phyloP scores from a whole-genome alignment of 2,797 vertebrate species.

The Myoxocephalus aenaeus region DNA sequence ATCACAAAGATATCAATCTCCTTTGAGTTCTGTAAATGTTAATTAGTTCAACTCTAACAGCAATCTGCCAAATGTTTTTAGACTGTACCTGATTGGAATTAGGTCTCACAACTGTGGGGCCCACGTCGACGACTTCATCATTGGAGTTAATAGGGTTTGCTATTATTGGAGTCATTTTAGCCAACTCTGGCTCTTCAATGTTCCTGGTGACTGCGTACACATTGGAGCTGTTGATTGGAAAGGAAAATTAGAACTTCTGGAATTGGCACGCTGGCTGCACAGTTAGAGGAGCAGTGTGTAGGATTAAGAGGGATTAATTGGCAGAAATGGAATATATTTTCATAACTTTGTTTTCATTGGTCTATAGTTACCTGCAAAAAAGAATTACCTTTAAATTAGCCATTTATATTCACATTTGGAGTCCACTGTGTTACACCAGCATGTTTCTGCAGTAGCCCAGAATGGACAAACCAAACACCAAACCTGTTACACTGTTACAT shows the following conservation, averaged over 20 bases:
- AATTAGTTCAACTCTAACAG: neutral
- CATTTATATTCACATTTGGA: neutral
- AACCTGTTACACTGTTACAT: neutral
- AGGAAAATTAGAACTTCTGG: neutral
- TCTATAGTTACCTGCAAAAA: neutral
- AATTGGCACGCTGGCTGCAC: neutral
- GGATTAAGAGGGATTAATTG: neutral
- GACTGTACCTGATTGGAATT: constrained; percentile 59
- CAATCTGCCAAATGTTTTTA: neutral
- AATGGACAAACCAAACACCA: neutral
- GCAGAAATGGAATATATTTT: neutral
- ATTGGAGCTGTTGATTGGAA: constrained; percentile 73
- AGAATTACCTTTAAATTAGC: neutral
- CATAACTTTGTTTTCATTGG: neutral
- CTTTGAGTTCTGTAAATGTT: neutral
- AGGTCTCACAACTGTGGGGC: neutral
- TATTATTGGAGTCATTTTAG: constrained; percentile 80
- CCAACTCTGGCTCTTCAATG: constrained; percentile 66
- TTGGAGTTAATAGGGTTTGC: constrained; percentile 28
- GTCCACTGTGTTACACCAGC: neutral
- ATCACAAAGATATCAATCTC: neutral
- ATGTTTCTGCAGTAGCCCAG: neutral
- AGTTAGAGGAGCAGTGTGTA: neutral
- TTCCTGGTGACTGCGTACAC: constrained; percentile 83
- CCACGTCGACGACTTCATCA: constrained; percentile 20